Evolutionary conservation across 2,797 vertebrate species (phyloP).

Genomic region (Streptopelia turtur): DNA sequence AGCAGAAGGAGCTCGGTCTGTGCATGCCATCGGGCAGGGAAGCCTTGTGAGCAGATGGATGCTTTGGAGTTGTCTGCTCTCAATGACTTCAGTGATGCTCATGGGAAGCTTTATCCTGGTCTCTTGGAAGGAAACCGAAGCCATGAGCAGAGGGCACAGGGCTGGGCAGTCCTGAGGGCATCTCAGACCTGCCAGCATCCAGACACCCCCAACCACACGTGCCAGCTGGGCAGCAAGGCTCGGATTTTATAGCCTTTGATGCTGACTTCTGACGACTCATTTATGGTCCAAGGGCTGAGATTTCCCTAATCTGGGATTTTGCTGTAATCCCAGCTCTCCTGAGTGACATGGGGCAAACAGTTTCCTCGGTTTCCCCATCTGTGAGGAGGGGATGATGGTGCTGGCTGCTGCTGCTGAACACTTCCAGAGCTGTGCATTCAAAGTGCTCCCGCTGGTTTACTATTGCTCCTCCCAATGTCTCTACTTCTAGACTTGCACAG

Average conservation of each 20-base stretch:
- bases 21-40: fast-evolving
- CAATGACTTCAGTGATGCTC: fast-evolving
- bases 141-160: background rate
- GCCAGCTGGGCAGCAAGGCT: background rate
- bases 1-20: background rate
- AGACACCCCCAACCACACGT: background rate
- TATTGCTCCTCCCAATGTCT: background rate
- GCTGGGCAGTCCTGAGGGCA: background rate
- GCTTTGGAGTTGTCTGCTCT: background rate
- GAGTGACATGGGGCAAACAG: background rate
- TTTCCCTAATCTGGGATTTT: background rate
- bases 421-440: background rate
- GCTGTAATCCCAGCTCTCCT: background rate
- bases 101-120: background rate
- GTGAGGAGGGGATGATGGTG: background rate
- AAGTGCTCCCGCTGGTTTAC: background rate
- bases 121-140: background rate
- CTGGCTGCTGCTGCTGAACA: background rate
- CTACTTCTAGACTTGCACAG: background rate
- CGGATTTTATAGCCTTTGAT: background rate
- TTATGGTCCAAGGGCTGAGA: background rate
- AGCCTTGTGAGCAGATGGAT: background rate
- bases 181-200: background rate
- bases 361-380: background rate
- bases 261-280: background rate